phyloP scores from a whole-genome alignment of 2,113 vertebrate species.

The Saimiri boliviensis region DNA sequence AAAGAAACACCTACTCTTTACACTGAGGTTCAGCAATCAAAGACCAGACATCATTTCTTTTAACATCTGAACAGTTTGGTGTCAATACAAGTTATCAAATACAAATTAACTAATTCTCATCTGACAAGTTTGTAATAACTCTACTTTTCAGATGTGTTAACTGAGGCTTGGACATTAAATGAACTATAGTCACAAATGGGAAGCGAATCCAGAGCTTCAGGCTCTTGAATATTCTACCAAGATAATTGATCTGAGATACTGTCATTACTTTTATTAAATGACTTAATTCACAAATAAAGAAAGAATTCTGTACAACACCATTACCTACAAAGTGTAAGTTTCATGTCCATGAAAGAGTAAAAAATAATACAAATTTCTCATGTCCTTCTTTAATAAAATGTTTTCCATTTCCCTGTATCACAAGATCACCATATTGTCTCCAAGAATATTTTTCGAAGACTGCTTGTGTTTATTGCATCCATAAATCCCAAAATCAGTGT shows the following conservation, averaged over 20 bases:
- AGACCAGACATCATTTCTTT: neutral
- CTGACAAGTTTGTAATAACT: neutral
- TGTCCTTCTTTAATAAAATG: neutral
- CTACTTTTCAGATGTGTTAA: constrained; percentile 24
- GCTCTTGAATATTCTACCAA: neutral
- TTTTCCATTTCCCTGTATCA: constrained; percentile 11
- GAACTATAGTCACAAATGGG: neutral
- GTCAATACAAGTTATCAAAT: neutral
- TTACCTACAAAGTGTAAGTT: neutral
- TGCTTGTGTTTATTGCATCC: neutral
- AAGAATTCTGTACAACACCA: neutral
- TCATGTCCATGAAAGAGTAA: neutral
- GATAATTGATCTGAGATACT: neutral
- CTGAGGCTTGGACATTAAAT: neutral
- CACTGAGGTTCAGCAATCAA: neutral
- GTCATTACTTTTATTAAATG: neutral
- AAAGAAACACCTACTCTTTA: neutral
- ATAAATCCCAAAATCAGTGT: neutral
- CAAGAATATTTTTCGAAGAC: neutral
- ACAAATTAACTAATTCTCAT: neutral
- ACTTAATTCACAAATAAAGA: neutral
- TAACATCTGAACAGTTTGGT: neutral
- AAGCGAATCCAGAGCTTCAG: neutral
- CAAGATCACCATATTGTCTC: neutral
- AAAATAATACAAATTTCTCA: neutral